Percentiles rank a stretch among this genome's conserved stretches.
Evolutionary conservation across 2,797 vertebrate species (phyloP).

Genomic region (Microhierax caerulescens): DNA sequence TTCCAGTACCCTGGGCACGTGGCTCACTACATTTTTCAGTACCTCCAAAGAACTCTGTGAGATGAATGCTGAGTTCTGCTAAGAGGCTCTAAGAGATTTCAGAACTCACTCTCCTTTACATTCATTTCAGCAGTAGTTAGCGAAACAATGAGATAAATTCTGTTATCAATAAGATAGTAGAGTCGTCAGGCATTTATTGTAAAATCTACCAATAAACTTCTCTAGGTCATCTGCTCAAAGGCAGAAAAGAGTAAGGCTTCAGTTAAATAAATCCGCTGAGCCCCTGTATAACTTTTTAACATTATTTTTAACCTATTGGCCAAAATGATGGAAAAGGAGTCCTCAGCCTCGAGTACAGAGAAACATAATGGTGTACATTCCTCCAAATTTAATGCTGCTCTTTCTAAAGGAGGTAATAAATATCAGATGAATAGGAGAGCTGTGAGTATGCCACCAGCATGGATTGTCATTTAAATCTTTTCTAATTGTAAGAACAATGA

Average conservation of each 20-base stretch:
- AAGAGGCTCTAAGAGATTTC: not conserved
- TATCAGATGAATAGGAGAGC: not conserved
- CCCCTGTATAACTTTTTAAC: not conserved
- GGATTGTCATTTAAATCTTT: slow-evolving; percentile 10
- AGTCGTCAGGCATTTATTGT: not conserved
- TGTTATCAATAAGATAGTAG: not conserved
- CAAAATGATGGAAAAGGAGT: not conserved
- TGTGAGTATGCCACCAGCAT: not conserved
- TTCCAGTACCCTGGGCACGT: accelerated
- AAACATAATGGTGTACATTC: not conserved
- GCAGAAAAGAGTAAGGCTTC: not conserved
- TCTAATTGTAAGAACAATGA: slow-evolving; percentile 23
- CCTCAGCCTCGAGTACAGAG: not conserved
- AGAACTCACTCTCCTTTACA: not conserved
- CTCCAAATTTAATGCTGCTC: not conserved
- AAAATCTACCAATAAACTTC: not conserved
- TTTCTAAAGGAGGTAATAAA: not conserved
- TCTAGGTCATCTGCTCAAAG: not conserved
- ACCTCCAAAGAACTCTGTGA: not conserved
- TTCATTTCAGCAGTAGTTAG: not conserved
- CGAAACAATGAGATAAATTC: not conserved
- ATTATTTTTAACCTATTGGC: not conserved
- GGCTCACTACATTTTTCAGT: not conserved
- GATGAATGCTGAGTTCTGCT: not conserved
- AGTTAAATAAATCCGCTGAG: not conserved